Conservation (phyloP, 1,140 invertebrate species). For the Monochamus saltuarius region DNA sequence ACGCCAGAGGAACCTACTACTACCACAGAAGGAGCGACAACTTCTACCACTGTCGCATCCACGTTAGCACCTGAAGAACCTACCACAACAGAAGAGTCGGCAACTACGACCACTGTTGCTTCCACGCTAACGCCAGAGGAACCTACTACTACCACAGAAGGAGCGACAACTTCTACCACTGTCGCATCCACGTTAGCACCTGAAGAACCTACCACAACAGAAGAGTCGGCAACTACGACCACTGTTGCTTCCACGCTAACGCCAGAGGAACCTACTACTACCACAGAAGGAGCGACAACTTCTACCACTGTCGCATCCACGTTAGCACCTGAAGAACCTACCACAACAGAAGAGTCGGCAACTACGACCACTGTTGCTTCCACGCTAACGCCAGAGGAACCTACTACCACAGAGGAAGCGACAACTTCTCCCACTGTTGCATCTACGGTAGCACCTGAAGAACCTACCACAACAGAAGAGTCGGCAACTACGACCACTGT, state of each 20-base stretch:
- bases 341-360: too few species aligned
- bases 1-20: neutral
- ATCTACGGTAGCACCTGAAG: neutral
- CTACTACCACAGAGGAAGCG: neutral
- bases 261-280: constrained; percentile 2
- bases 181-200: neutral
- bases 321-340: neutral
- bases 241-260: neutral
- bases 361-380: neutral
- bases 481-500: neutral
- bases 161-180: neutral
- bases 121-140: neutral
- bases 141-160: neutral
- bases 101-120: neutral
- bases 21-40: neutral
- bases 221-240: neutral
- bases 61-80: neutral
- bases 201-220: neutral
- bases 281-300: neutral
- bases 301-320: neutral
- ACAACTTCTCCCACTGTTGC: neutral
- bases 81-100: neutral
- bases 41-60: neutral
- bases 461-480: neutral
- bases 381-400: neutral